These are phyloP conservation scores for Standfussiana lucernea DNA, from an alignment of 2,888 invertebrate species.

Conservation along the genomic window DNA sequence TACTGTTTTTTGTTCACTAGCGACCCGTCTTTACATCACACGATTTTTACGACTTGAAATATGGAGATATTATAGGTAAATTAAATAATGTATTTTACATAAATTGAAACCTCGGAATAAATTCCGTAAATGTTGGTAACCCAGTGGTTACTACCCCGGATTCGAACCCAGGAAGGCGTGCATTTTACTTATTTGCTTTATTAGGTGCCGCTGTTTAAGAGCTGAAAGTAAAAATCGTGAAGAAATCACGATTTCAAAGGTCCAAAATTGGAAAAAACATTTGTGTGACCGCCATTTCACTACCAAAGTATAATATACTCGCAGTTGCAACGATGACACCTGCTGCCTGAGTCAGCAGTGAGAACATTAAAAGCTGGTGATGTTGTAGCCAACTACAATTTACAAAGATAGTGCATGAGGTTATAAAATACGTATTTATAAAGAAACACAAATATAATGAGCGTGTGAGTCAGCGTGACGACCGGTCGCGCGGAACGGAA, in stretches of 20 bases:
- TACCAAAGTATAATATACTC: no score
- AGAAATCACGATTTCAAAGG: background rate
- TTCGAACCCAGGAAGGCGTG: background rate
- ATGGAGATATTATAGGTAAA: background rate
- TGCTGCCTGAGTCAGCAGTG: background rate
- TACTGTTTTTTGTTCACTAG: constrained; percentile 27
- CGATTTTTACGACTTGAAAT: background rate
- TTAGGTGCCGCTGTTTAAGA: background rate
- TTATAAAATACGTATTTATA: constrained; percentile 28
- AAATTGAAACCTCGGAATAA: background rate
- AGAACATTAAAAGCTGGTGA: background rate
- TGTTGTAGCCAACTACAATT: background rate
- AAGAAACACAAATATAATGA: constrained; percentile 19
- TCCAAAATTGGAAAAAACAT: background rate
- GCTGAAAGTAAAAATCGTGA: background rate
- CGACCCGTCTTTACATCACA: background rate
- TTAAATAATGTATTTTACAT: background rate
- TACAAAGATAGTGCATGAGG: background rate
- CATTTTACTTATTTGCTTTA: background rate
- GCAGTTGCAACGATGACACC: no score
- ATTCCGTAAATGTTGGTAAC: background rate
- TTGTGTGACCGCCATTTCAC: background rate
- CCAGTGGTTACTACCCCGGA: background rate
- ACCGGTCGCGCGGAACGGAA: constrained; percentile 44
- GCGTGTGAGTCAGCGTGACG: constrained; percentile 32